Base-by-base conservation (phyloP, 2,888 invertebrate species). In the Galerucella calmariensis region DNA sequence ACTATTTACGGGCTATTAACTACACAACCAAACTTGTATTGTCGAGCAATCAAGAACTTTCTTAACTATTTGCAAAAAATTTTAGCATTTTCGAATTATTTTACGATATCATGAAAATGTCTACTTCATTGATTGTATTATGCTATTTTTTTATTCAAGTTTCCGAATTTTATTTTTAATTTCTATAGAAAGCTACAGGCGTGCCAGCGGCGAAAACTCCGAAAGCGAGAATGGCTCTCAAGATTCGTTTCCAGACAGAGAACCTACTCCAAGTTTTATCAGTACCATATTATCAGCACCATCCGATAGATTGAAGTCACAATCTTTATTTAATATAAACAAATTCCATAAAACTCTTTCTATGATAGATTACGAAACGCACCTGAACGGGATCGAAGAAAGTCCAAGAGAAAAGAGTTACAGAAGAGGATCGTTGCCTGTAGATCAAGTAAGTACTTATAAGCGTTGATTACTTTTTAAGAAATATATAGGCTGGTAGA, bases 371-470 rank as follows among this genome's bases (percentile, higher is more conserved):
- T 82, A 81, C 1, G 84, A 84, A 5, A 76, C 76, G n/a, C 74
- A 68, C 9, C 69, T 86, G 56, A 86, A 86, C 69, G 85, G 85
- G 14, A 86, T 87, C 67, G 86, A 86, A 73, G 87, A 87, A 70
- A 84, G 82, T 69, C 86, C 86, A 4, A 82, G 72, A 62, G 76
- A 75, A 12, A 74, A 68, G 24, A 80, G 78, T 44, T 81, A 81
- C 58, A 80, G 86, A 65, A 82, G 86, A 70, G 83, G 84, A 16
- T 85, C 85, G 0, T 77, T 85, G 71, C 86, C 86, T 74, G 79
- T 80, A n/a, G 86, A 87, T 16, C 82, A 82, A 82, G 85, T 85
- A 75, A 77, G 75, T n/a, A n/a, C n/a, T n/a, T 24, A 48, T 44
- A 3, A 16, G 53, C 2, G 14, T 53, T 53, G 2, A n/a, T n/a